Base-by-base conservation (phyloP, 2,888 invertebrate genomes). In the Sphaeridia pumilis region DNA sequence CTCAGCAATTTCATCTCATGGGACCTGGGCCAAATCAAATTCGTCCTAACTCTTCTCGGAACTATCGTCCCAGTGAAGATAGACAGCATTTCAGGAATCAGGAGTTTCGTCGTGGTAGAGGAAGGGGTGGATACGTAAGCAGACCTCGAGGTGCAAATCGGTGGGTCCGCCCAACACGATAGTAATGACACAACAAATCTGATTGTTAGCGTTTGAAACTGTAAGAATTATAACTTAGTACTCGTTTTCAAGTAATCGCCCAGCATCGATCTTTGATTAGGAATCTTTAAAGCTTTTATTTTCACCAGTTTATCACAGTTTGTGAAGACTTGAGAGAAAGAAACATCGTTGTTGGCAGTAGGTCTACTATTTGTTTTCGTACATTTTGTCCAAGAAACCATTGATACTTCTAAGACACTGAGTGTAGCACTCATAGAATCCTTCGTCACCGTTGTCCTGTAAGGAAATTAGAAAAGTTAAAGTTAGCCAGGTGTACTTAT, bases 341-440 rank as follows among this genome's bases (percentile, higher is more conserved):
- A n/a, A n/a, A n/a, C n/a, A n/a, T n/a, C n/a, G n/a, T n/a, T n/a
- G n/a, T n/a, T 17, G 20, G 20, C n/a, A 36, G 20, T 17, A 12
- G 20, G 3, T 36, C 20, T 36, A 36, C 12, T 36, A n/a, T n/a
- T n/a, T n/a, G n/a, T n/a, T 12, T 42, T 42, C 22, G 21, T 20
- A 21, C 20, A 38, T 2, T 48, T 66, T 55, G 26, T 71, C 69
- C 61, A 83, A 70, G 71, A 84, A 86, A 38, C 76, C 78, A 53
- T 73, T 73, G 64, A 82, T 81, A 52, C 81, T 80, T 54, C 82
- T 72, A 1, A 78, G 65, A 68, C 84, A 83, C 68, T 87, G 85
- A 57, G 82, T 76, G 67, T 81, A 86, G 60, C 83, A 84, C 67
- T 79, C 79, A 67, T 84, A 81, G 70, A 87, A 88, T 12, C 83